Evolutionary conservation across 2,888 invertebrate genomes (phyloP), one percentile per base, ranked within the genome.

Genomic region (Drosophila putrida): DNA sequence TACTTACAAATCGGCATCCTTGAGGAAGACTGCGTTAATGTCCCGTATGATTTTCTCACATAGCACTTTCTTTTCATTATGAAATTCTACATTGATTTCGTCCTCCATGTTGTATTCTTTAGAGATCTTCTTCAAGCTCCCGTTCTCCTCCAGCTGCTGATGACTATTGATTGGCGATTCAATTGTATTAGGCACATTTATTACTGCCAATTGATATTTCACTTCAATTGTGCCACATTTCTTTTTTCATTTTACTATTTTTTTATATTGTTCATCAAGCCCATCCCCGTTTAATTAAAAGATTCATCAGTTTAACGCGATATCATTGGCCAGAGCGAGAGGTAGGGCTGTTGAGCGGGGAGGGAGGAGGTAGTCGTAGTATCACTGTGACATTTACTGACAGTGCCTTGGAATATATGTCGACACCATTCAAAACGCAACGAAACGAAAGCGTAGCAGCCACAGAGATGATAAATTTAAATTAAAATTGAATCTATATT

Each of bases 21-120:
- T 96, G 81, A 94, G 94, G 90, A 97, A 94, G 79, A 96, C 94
- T 80, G 94, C 94, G 90, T 96, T 95, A 74, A 97, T 94, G 89
- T 96, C 96, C 80, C 94, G 94, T 74, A 97, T 93, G 88, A 97
- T 97, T 94, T 96, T 96, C 91, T 97, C 96, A 65, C 96, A 96
- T 74, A 96, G 94, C 59, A 96, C 95, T 91, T 94, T 94, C 89
- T 94, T 94, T 90, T 96, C 95, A 88, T 92, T 91, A 62, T 90
- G 95, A 13, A 75, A 47, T n/a, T 79, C 80, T 38, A 66, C 53
- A 60, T 67, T 75, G 9, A 51, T 38, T 41, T 85, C 73, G 49
- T 64, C 76, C 50, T 82, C 86, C 88, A 82, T 88, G 2, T 13
- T 53, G 20, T 8, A 8, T 20, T 9, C 31, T 13, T 9, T 8